phyloP scores from a whole-genome alignment of 2,113 vertebrate species.

The Chaetorhynchus papuensis region DNA sequence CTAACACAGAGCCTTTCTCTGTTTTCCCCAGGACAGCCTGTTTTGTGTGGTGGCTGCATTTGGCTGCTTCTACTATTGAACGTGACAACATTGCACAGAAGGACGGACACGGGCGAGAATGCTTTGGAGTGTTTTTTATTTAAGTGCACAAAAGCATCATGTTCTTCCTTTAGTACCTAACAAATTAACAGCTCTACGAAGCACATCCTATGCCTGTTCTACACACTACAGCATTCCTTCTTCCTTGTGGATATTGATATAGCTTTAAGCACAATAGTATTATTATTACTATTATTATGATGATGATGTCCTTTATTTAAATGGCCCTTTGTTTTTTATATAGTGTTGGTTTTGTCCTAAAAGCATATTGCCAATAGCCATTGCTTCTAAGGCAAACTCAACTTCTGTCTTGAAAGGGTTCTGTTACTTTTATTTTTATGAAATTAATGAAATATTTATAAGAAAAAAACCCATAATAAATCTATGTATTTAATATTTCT shows the following conservation, averaged over 20 bases:
- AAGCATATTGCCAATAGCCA: not conserved
- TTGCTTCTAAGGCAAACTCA: not conserved
- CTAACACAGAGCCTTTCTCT: not conserved
- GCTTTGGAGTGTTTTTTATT: not conserved
- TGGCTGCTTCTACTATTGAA: slow-evolving; percentile 91
- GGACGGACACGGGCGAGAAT: not conserved
- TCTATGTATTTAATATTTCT: not conserved
- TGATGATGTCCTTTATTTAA: slow-evolving; percentile 9
- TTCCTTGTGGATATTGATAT: not conserved
- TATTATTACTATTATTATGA: not conserved
- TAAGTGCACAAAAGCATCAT: not conserved
- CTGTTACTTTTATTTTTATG: not conserved
- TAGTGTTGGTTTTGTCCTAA: not conserved
- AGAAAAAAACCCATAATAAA: slow-evolving; percentile 25
- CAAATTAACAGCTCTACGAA: not conserved
- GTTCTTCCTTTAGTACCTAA: not conserved
- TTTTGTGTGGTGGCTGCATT: slow-evolving; percentile 91
- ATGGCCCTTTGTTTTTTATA: not conserved
- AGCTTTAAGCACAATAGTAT: not conserved
- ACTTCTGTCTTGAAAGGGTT: not conserved
- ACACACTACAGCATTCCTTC: not conserved
- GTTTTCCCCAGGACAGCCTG: slow-evolving; percentile 82
- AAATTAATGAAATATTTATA: not conserved
- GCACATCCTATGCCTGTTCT: not conserved
- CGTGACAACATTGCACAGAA: not conserved